Evolutionary conservation across 2,113 vertebrate genomes (phyloP).

Genomic region (Zosterops pallidus): DNA sequence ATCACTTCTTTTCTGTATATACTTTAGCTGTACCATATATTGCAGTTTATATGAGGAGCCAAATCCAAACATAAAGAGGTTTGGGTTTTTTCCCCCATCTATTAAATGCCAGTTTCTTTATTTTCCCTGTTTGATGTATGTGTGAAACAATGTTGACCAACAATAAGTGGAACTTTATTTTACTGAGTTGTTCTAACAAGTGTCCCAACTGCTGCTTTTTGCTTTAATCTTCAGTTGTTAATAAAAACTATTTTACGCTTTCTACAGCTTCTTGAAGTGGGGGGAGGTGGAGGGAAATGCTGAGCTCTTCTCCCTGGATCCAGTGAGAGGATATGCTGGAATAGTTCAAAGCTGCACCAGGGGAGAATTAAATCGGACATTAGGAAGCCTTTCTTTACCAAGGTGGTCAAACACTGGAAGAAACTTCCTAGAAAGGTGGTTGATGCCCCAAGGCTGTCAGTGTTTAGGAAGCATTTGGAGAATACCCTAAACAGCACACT

Average conservation of each 20-base stretch:
- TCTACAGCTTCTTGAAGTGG: background rate
- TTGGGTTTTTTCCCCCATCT: slow-evolving; percentile 10
- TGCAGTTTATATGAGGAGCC: slow-evolving; percentile 75
- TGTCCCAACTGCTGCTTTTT: slow-evolving; percentile 53
- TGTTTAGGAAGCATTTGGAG: background rate
- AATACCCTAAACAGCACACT: background rate
- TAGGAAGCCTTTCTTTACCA: background rate
- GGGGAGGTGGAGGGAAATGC: background rate
- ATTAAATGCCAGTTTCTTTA: slow-evolving; percentile 38
- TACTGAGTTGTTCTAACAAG: slow-evolving; percentile 75
- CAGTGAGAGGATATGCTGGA: rapidly evolving
- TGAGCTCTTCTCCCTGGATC: background rate
- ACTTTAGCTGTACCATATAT: slow-evolving; percentile 18
- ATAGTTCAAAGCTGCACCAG: background rate
- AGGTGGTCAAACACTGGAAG: background rate
- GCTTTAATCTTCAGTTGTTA: background rate
- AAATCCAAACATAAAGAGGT: slow-evolving; percentile 68
- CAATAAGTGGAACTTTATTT: slow-evolving; percentile 75
- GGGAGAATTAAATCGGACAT: background rate
- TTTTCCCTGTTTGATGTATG: slow-evolving; percentile 71
- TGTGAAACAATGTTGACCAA: slow-evolving; percentile 72
- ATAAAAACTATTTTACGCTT: background rate
- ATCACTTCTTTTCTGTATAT: slow-evolving; percentile 72
- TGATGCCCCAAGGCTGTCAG: background rate
- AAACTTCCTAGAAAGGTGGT: background rate